These are phyloP conservation scores for Sminthopsis crassicaudata DNA, from an alignment of 2,113 vertebrate species.

Conservation along the genomic window DNA sequence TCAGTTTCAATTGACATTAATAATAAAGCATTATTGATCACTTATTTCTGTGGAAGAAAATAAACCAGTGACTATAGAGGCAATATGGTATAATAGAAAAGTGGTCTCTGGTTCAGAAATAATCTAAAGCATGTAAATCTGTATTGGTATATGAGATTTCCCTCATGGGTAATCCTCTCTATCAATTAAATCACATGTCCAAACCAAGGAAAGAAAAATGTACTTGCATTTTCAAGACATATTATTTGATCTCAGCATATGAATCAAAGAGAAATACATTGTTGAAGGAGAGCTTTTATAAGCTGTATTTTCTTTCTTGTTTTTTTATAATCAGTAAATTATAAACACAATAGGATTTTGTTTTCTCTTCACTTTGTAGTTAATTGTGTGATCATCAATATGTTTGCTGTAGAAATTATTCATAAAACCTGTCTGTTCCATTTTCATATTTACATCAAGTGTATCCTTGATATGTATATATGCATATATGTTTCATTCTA, in stretches of 20 bases:
- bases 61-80: background rate
- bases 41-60: background rate
- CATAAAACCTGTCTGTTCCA: background rate
- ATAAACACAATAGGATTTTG: background rate
- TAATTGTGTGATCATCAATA: background rate
- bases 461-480: background rate
- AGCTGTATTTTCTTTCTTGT: background rate
- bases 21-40: background rate
- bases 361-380: background rate
- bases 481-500: no score
- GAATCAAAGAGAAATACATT: background rate
- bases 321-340: background rate
- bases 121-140: background rate
- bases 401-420: background rate
- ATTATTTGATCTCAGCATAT: background rate
- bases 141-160: background rate
- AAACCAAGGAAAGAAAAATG: background rate
- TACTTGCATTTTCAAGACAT: background rate
- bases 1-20: background rate
- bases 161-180: background rate
- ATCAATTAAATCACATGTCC: background rate
- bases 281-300: background rate
- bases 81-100: background rate
- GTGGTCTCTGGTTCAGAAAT: background rate
- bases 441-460: background rate